A percentile compares a stretch with the other conserved stretches of the same genome.
These are phyloP conservation scores for Esperia sulphurella DNA, from an alignment of 2,888 invertebrate genomes.

Conservation along the genomic window DNA sequence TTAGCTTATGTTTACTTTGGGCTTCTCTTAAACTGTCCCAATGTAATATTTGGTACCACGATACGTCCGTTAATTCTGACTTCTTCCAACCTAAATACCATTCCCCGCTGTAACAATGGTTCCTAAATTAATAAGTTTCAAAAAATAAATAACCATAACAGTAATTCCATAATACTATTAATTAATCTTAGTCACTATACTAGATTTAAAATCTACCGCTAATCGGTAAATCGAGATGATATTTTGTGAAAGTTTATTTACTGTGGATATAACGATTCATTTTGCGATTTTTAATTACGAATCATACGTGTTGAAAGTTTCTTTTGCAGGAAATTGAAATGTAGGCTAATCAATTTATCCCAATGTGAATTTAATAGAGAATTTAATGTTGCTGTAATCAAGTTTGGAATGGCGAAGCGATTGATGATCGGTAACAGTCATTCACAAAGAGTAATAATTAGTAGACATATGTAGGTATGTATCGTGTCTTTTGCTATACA, in stretches of 20 bases:
- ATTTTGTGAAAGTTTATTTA: slow-evolving; percentile 6
- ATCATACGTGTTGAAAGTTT: too few relatives aligned
- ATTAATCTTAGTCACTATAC: slow-evolving; percentile 24
- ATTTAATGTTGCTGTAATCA: too few relatives aligned
- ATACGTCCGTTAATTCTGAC: slow-evolving; percentile 92
- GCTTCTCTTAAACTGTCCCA: slow-evolving; percentile 97
- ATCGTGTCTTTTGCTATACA: too few relatives aligned
- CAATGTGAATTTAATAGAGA: too few relatives aligned
- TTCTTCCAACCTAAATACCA: slow-evolving; percentile 96
- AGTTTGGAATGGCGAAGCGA: too few relatives aligned
- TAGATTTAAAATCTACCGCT: slow-evolving; percentile 29
- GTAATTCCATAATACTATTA: too few relatives aligned
- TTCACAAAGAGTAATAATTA: too few relatives aligned
- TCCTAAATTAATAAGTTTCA: background rate
- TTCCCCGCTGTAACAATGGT: slow-evolving; percentile 89
- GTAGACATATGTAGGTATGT: too few relatives aligned
- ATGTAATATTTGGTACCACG: slow-evolving; percentile 98
- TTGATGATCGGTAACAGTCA: too few relatives aligned
- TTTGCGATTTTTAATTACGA: background rate
- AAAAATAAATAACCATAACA: too few relatives aligned
- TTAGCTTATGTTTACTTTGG: slow-evolving; percentile 96
- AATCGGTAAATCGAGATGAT: slow-evolving; percentile 17
- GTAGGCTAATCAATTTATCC: too few relatives aligned
- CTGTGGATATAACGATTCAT: slow-evolving; percentile 31
- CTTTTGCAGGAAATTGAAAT: too few relatives aligned